phyloP scores from a whole-genome alignment of 2,113 vertebrate genomes.

The Puma concolor region DNA sequence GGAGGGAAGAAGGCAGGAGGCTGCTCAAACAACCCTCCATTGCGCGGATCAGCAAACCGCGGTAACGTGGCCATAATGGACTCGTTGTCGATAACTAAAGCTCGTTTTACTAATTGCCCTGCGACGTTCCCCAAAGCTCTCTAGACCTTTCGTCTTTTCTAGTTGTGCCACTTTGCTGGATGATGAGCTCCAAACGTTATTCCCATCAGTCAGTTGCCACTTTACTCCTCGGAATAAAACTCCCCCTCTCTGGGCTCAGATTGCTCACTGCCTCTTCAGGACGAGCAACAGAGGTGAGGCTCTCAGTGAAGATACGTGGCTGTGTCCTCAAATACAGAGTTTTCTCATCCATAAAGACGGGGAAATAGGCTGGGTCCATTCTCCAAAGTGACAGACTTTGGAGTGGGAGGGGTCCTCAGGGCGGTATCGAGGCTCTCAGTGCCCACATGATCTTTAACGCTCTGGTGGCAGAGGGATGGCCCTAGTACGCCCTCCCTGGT shows the following conservation, averaged over 20 bases:
- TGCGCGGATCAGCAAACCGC: neutral
- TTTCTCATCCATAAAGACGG: neutral
- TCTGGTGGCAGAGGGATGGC: neutral
- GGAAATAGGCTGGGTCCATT: neutral
- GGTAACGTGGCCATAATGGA: rapidly evolving
- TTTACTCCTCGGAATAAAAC: neutral
- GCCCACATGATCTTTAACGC: neutral
- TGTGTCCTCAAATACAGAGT: neutral
- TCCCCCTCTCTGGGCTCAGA: neutral
- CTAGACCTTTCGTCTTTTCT: neutral
- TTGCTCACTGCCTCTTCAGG: neutral
- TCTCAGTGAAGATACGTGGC: neutral
- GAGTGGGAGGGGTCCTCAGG: neutral
- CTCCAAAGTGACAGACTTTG: neutral
- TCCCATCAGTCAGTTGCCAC: neutral
- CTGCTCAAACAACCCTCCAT: rapidly evolving
- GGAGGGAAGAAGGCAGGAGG: constrained; percentile 27
- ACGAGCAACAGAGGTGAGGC: rapidly evolving
- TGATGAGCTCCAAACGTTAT: neutral
- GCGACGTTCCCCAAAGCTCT: neutral
- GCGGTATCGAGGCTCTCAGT: rapidly evolving
- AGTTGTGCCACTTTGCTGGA: neutral
- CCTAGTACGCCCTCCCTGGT: neutral
- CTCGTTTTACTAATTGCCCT: neutral
- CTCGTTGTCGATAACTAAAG: neutral